Evolutionary conservation across 2,113 vertebrate species (phyloP), one percentile per base, ranked within the genome.

Genomic region (Muntiacus reevesi): DNA sequence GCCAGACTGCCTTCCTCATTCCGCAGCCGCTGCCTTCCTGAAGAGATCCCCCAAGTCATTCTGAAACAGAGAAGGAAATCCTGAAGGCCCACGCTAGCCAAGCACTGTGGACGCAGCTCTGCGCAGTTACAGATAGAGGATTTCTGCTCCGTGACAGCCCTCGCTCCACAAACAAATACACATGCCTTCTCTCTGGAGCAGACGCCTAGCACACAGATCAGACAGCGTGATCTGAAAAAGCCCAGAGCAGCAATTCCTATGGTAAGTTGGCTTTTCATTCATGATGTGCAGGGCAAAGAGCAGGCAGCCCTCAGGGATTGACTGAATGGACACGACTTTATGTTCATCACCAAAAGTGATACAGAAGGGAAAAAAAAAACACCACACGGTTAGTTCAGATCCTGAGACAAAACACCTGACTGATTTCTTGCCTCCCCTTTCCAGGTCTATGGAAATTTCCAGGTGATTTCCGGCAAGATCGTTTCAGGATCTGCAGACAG

Each of bases 1-100:
- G 12, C 82, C 95, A 89, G 60, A 85, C 87, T 88, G 87, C 21
- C 54, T 98, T 98, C 95, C 98, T 94, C 97, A 86, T 94, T 91
- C 94, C 89, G 19, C 60, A 95, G 94, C 0, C 16, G 0, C 54
- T 1, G 19, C 85, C 95, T 91, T 97, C 84, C 76, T 62, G 84
- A 96, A 86, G 97, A 78, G 95, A 88, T 92, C 89, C 92, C 30
- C 43, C 62, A 78, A 98, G 96, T 93, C 94, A 96, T 97, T 83
- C 86, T 62, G 0, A 97, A 95, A 95, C 27, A 95, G 91, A 97
- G 88, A 78, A 95, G 94, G 90, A 98, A 85, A 36, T 16, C 23
- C 15, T 12, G 57, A 78, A 50, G 54, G 36, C 67, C 43, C 16
- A 2, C 0, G 10, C 43, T 28, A 36, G 52, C 52, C 0, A 0